These are phyloP conservation scores for Pungitius pungitius DNA, from an alignment of 2,113 vertebrate species.

Conservation along the genomic window DNA sequence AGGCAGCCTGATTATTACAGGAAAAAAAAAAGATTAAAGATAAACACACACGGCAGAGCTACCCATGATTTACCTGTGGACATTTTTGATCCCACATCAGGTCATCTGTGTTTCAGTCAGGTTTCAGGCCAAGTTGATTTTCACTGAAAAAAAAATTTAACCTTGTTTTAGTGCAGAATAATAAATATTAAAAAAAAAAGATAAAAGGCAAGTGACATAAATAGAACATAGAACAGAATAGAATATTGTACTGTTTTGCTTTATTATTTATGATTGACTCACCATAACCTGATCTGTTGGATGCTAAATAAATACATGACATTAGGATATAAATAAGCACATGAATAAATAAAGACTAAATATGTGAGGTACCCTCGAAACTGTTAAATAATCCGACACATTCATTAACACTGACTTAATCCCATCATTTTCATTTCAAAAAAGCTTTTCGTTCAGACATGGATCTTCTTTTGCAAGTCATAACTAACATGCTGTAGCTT, in stretches of 20 bases:
- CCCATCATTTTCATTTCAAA: not conserved
- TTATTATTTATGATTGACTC: not conserved
- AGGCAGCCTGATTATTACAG: constrained; percentile 13
- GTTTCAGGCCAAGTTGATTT: not conserved
- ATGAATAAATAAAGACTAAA: not conserved
- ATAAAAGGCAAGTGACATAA: not conserved
- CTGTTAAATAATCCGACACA: not conserved
- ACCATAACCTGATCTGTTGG: not conserved
- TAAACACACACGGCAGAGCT: not conserved
- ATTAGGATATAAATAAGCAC: not conserved
- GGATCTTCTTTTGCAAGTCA: not conserved
- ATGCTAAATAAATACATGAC: not conserved
- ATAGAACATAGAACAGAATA: not conserved
- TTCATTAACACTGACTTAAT: not conserved
- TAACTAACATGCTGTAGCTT: not conserved
- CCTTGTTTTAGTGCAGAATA: not conserved
- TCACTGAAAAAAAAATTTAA: not conserved
- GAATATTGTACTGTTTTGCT: not conserved
- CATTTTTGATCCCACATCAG: not conserved
- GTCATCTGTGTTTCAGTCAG: not conserved
- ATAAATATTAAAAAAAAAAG: not conserved
- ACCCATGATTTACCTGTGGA: not conserved
- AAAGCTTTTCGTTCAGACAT: not conserved
- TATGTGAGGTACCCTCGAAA: not conserved
- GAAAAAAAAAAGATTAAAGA: not conserved